Conservation (phyloP, 1,140 invertebrate genomes). For the Galendromus occidentalis region DNA sequence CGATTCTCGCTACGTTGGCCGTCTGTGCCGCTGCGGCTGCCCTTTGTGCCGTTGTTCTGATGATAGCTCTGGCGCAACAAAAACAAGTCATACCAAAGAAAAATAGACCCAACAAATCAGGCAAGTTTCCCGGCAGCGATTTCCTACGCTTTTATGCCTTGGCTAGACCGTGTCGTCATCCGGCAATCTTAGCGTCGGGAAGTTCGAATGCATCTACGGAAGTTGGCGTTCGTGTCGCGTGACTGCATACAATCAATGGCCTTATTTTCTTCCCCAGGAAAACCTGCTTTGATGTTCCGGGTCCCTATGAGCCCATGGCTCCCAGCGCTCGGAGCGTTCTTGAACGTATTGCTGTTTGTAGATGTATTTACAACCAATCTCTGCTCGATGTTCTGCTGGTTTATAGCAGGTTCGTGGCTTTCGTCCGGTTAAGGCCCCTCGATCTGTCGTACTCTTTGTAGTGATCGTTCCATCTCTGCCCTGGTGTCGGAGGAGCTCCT, state of each 20-base stretch:
- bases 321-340: neutral
- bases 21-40: neutral
- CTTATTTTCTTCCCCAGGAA: no score
- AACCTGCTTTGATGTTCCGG: neutral
- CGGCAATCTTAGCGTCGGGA: no score
- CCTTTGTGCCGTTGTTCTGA: neutral
- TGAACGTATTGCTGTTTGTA: neutral
- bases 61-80: neutral
- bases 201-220: no score
- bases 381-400: neutral
- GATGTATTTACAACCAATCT: slow-evolving; percentile 7
- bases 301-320: slow-evolving; percentile 5
- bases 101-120: no score
- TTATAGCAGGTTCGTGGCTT: neutral
- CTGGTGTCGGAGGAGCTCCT: no score
- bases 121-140: no score
- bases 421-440: neutral
- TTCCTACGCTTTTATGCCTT: no score
- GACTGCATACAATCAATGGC: no score
- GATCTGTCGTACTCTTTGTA: no score
- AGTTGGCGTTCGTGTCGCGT: no score
- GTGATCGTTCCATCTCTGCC: neutral
- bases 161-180: no score
- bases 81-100: neutral
- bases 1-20: neutral